Percentiles rank a stretch among this genome's conserved stretches.
phyloP scores from a whole-genome alignment of 1,140 invertebrate genomes.

The Drosophila pseudoobscura region DNA sequence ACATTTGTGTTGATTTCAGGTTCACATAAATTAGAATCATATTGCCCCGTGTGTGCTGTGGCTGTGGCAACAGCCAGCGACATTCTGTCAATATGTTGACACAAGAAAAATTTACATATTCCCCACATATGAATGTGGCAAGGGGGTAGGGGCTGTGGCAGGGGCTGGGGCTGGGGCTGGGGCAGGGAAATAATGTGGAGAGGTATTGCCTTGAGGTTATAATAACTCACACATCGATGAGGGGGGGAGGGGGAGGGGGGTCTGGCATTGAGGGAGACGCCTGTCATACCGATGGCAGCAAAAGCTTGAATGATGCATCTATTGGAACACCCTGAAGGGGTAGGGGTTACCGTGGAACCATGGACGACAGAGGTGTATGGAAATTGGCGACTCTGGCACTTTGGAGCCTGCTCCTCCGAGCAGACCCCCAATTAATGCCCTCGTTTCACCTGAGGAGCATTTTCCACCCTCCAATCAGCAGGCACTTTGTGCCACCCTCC shows the following conservation, averaged over 20 bases:
- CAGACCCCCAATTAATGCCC: too few relatives aligned
- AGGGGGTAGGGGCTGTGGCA: too few relatives aligned
- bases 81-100: conserved; percentile 62
- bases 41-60: conserved; percentile 18
- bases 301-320: conserved; percentile 7
- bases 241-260: neutral
- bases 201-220: conserved; percentile 34
- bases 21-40: conserved; percentile 62
- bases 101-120: conserved; percentile 64
- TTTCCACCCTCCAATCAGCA: neutral
- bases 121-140: conserved; percentile 20
- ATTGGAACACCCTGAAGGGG: neutral
- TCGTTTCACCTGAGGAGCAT: neutral
- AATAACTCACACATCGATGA: conserved; percentile 26
- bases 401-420: too few relatives aligned
- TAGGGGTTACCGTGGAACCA: too few relatives aligned
- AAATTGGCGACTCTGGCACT: too few relatives aligned
- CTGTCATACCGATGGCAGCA: conserved; percentile 29
- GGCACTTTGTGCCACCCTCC: neutral
- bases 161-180: too few relatives aligned
- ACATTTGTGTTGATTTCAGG: conserved; percentile 37
- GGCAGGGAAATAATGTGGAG: neutral
- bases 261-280: conserved; percentile 4
- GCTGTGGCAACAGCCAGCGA: too few relatives aligned
- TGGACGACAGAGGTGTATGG: too few relatives aligned